Evolutionary conservation across 1,140 invertebrate genomes (phyloP).

Genomic region (Zaprionus nigranus): DNA sequence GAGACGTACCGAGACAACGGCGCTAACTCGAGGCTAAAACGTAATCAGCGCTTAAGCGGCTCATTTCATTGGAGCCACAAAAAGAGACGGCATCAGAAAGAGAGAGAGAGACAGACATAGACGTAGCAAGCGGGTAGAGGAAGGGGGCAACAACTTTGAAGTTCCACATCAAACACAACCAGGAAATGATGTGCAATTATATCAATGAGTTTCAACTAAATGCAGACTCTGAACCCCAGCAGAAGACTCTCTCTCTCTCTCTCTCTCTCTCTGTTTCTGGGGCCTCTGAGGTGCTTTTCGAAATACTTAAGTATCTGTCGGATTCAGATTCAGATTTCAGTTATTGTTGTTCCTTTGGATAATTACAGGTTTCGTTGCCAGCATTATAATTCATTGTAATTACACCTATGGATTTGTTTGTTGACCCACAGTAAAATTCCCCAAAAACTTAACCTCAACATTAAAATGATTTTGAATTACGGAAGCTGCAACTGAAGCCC

Average conservation of each 20-base stretch:
- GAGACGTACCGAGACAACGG: constrained; percentile 33
- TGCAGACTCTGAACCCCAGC: constrained; percentile 37
- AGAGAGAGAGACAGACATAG: constrained; percentile 8
- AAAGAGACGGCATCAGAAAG: neutral
- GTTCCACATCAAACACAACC: constrained; percentile 79
- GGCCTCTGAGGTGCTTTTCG: constrained; percentile 24
- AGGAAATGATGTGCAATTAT: constrained; percentile 84
- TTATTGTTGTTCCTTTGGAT: constrained; percentile 41
- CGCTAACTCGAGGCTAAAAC: constrained; percentile 71
- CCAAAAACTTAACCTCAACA: constrained; percentile 2
- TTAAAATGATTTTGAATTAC: neutral
- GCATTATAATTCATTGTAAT: constrained; percentile 63
- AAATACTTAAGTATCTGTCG: constrained; percentile 38
- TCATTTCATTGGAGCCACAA: constrained; percentile 70
- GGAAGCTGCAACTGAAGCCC: neutral
- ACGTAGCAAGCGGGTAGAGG: too few relatives aligned
- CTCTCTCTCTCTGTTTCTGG: neutral
- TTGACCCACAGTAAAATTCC: neutral
- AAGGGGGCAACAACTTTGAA: constrained; percentile 36
- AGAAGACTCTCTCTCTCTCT: neutral
- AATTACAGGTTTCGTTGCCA: constrained; percentile 69
- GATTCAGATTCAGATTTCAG: constrained; percentile 31
- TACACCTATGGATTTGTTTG: constrained; percentile 49
- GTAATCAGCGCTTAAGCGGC: constrained; percentile 75
- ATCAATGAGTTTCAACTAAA: constrained; percentile 75